A percentile compares a stretch with the other conserved stretches of the same genome.
Evolutionary conservation across 2,888 invertebrate species (phyloP).

Genomic region (Pollenia angustigena): DNA sequence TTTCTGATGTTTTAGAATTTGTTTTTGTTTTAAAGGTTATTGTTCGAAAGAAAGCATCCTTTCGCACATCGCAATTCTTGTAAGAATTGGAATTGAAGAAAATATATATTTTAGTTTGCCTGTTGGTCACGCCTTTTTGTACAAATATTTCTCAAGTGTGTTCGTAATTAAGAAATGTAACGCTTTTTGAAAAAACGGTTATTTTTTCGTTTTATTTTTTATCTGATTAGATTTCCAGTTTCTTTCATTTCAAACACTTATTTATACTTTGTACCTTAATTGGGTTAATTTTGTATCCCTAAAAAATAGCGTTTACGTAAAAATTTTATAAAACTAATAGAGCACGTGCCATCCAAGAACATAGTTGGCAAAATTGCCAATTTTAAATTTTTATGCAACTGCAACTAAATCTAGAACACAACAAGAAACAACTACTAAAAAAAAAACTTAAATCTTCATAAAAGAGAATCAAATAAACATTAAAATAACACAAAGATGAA

Average conservation of each 20-base stretch:
- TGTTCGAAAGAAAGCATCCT: no score
- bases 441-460: background rate
- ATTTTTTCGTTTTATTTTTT: no score
- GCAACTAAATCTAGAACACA: constrained; percentile 22
- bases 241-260: background rate
- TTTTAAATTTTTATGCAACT: constrained; percentile 36
- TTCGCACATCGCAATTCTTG: no score
- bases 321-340: constrained; percentile 58
- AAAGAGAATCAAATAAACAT: constrained; percentile 5
- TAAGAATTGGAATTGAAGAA: no score
- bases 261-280: background rate
- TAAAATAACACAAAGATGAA: constrained; percentile 24
- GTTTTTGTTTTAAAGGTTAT: no score
- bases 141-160: no score
- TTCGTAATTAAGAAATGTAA: no score
- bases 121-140: no score
- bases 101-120: no score
- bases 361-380: constrained; percentile 62
- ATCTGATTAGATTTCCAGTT: background rate
- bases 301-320: constrained; percentile 17
- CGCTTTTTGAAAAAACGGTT: no score
- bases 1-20: no score
- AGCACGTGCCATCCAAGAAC: constrained; percentile 65
- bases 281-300: background rate
- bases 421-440: constrained; percentile 21